These are phyloP conservation scores for Salvator merianae DNA, from an alignment of 2,113 vertebrate genomes.

Conservation along the genomic window DNA sequence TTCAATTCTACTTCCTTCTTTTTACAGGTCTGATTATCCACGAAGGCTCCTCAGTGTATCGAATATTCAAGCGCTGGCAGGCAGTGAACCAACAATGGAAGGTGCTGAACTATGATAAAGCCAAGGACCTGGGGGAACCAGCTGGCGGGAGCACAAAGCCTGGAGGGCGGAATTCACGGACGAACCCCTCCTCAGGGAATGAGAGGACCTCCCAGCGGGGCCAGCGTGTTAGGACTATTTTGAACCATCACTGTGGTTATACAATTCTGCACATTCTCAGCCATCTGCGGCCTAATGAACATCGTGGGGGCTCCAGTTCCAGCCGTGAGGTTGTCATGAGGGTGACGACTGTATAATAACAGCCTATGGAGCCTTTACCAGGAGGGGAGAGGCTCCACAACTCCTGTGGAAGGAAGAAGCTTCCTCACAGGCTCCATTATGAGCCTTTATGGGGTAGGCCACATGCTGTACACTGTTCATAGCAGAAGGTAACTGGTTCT, in stretches of 20 bases:
- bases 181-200: constrained; percentile 79
- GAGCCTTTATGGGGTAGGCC: constrained; percentile 21
- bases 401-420: constrained; percentile 18
- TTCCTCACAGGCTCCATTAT: constrained; percentile 21
- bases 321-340: constrained; percentile 94
- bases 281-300: constrained; percentile 87
- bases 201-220: constrained; percentile 76
- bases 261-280: constrained; percentile 93
- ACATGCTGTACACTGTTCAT: constrained; percentile 36
- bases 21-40: constrained; percentile 89
- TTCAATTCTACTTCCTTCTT: constrained; percentile 1
- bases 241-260: constrained; percentile 94
- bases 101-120: constrained; percentile 93
- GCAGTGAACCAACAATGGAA: constrained; percentile 97
- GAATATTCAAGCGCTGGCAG: constrained; percentile 95
- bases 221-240: constrained; percentile 90
- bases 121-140: constrained; percentile 90
- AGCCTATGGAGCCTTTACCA: constrained; percentile 50
- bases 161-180: constrained; percentile 78
- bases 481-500: constrained; percentile 12
- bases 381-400: constrained; percentile 53
- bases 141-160: constrained; percentile 77
- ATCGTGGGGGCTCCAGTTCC: constrained; percentile 80
- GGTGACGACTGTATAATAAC: constrained; percentile 89
- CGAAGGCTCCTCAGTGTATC: constrained; percentile 91